Conservation (phyloP, 2,888 invertebrate genomes). For the Dolomedes plantarius region DNA sequence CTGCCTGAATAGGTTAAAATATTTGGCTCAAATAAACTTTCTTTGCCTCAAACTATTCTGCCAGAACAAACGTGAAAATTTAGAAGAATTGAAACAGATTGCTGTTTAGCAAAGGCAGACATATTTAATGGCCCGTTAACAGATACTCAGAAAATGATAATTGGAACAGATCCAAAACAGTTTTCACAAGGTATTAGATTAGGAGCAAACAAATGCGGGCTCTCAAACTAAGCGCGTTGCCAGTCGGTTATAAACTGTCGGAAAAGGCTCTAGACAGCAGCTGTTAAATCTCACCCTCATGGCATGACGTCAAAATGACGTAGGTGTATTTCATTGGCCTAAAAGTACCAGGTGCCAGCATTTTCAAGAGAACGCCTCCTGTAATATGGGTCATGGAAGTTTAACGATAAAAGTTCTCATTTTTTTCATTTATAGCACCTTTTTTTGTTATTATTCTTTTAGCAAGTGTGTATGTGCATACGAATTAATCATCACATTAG, state of each 20-base stretch:
- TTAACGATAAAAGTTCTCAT: background rate
- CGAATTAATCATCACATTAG: background rate
- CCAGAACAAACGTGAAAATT: no score
- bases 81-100: no score
- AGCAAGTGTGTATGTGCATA: background rate
- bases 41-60: no score
- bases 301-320: conserved; percentile 10
- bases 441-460: no score
- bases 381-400: background rate
- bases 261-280: background rate
- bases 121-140: no score
- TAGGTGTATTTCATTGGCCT: background rate
- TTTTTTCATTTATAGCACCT: background rate
- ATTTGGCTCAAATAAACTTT: no score
- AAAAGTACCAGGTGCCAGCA: background rate
- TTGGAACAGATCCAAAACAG: background rate
- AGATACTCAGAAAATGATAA: background rate
- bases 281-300: conserved; percentile 24
- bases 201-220: background rate
- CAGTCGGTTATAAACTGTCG: background rate
- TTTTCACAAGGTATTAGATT: background rate
- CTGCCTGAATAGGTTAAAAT: no score
- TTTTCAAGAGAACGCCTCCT: background rate
- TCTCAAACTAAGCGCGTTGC: background rate
- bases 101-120: no score